These are phyloP conservation scores for Prorops nasuta DNA, from an alignment of 1,140 invertebrate species.

Conservation along the genomic window DNA sequence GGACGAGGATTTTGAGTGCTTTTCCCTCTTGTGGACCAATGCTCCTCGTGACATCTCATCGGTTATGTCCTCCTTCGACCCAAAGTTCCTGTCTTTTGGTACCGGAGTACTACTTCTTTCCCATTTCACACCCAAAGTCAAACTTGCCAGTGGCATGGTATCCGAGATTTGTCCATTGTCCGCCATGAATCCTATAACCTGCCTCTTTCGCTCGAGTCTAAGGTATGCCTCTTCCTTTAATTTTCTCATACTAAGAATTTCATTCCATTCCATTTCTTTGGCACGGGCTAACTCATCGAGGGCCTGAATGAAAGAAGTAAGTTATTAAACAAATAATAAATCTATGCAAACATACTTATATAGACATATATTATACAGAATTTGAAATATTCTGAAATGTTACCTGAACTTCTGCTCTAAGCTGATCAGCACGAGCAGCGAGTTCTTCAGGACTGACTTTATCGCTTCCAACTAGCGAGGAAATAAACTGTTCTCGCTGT, in stretches of 20 bases:
- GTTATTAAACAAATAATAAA: slow-evolving; percentile 9
- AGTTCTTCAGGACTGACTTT: slow-evolving; percentile 43
- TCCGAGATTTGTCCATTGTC: slow-evolving; percentile 30
- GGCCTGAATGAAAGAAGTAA: slow-evolving; percentile 59
- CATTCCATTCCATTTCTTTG: slow-evolving; percentile 83
- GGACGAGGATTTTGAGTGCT: slow-evolving; percentile 13
- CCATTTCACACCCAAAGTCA: slow-evolving; percentile 35
- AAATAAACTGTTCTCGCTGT: slow-evolving; percentile 46
- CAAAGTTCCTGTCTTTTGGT: slow-evolving; percentile 17
- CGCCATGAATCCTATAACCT: slow-evolving; percentile 58
- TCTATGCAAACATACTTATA: background rate
- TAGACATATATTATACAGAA: background rate
- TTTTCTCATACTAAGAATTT: slow-evolving; percentile 74
- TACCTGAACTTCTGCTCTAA: slow-evolving; percentile 47
- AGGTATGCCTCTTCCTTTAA: slow-evolving; percentile 77
- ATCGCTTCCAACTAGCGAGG: slow-evolving; percentile 42
- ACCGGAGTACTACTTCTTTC: slow-evolving; percentile 12
- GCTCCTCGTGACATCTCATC: slow-evolving; percentile 1
- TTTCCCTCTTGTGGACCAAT: slow-evolving; percentile 29
- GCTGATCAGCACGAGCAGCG: slow-evolving; percentile 40
- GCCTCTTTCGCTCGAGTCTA: slow-evolving; percentile 65
- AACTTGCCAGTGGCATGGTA: slow-evolving; percentile 33
- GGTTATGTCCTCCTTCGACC: slow-evolving; percentile 10
- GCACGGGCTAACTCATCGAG: slow-evolving; percentile 67
- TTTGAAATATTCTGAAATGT: background rate